Evolutionary conservation across 1,140 invertebrate genomes (phyloP).

Genomic region (Arion vulgaris): DNA sequence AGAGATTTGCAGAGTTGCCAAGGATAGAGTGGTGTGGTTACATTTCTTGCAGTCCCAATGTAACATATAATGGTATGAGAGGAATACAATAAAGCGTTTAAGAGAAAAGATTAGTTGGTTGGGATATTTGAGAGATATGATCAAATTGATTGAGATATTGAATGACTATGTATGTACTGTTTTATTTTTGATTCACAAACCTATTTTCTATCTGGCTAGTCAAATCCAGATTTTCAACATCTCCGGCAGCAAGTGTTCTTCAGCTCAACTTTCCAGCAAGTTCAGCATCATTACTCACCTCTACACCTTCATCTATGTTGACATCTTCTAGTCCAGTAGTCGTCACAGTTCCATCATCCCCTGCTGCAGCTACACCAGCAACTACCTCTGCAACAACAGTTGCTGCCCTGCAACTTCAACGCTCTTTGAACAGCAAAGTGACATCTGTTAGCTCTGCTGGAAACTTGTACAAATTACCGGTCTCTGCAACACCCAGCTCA

Average conservation of each 20-base stretch:
- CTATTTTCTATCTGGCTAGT: slow-evolving; percentile 35
- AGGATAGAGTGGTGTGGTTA: no score
- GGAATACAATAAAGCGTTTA: no score
- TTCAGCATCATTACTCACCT: slow-evolving; percentile 27
- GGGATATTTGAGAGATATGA: no score
- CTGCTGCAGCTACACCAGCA: background rate
- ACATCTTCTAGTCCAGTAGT: slow-evolving; percentile 15
- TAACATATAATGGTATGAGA: no score
- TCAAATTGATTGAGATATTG: no score
- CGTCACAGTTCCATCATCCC: background rate
- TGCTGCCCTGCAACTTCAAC: slow-evolving; percentile 29
- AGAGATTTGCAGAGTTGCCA: no score
- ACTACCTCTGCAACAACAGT: background rate
- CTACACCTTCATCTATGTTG: slow-evolving; percentile 6
- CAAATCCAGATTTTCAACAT: slow-evolving; percentile 68
- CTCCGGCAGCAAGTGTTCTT: slow-evolving; percentile 69
- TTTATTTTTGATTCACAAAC: no score
- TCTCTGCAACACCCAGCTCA: slow-evolving; percentile 22
- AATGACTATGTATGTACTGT: no score
- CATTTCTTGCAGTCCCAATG: no score
- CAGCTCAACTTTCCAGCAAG: slow-evolving; percentile 68
- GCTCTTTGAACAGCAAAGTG: slow-evolving; percentile 24
- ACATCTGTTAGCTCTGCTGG: background rate
- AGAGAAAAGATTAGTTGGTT: no score
- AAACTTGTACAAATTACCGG: slow-evolving; percentile 24